phyloP scores from a whole-genome alignment of 2,797 vertebrate species.

The Scarus forsteni region DNA sequence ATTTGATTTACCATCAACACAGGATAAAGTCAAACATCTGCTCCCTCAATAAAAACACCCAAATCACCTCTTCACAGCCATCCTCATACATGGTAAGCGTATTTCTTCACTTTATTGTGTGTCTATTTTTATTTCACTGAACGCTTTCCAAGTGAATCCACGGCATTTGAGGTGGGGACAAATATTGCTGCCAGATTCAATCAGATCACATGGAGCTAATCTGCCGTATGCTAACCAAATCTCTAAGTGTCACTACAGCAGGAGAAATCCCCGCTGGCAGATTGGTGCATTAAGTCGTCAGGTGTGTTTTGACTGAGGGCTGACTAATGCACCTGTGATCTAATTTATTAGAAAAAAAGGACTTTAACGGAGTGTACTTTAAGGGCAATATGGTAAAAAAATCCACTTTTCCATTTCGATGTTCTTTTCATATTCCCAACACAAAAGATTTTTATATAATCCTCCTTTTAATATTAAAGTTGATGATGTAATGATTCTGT shows the following conservation, averaged over 20 bases:
- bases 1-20: not conserved
- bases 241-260: slow-evolving; percentile 6
- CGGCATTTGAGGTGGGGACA: not conserved
- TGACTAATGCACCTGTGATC: not conserved
- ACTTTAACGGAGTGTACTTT: not conserved
- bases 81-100: too few species aligned
- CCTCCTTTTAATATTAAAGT: not conserved
- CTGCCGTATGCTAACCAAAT: slow-evolving; percentile 20
- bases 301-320: not conserved
- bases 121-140: not conserved
- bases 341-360: not conserved
- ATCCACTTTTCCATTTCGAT: not conserved
- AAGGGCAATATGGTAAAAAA: not conserved
- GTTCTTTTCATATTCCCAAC: not conserved
- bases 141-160: not conserved
- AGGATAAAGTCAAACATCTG: not conserved
- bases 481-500: not conserved
- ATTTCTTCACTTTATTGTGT: not conserved
- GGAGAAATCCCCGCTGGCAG: not conserved
- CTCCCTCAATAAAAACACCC: too few species aligned
- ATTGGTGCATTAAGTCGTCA: not conserved
- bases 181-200: not conserved
- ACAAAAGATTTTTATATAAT: not conserved
- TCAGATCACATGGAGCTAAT: slow-evolving; percentile 31
- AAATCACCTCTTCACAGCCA: too few species aligned